Base-by-base conservation (phyloP, 2,888 invertebrate species). In the Chironomus tentans region DNA sequence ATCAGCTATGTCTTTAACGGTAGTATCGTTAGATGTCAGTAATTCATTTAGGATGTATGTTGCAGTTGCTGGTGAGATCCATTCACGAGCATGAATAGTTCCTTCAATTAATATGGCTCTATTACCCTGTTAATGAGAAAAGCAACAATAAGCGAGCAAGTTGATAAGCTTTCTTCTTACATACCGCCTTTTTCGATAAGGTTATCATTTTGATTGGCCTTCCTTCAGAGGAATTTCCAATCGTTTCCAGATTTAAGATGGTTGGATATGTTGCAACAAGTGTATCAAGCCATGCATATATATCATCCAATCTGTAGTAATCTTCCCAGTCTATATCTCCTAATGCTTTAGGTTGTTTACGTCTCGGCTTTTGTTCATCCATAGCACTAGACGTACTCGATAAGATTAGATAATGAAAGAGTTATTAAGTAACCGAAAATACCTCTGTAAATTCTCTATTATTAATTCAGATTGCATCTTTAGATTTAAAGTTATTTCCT, bases 21-120 rank as follows among this genome's bases (percentile, higher is more conserved):
- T 83, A 1, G 85, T 78, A 78, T 90, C 86, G 0, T 81, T 80
- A 61, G 89, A 90, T 0, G 87, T 89, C 15, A 92, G 81, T n/a
- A 93, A 82, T 81, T 91, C 86, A 78, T 92, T 89, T 24, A 93
- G 87, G 70, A 92, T 87, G 83, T 88, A 91, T 0, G 90, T 88
- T 0, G 88, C 88, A 0, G 89, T 88, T 0, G 91, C 90, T 0
- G 91, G 89, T 0, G 91, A 87, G 28, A 92, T 90, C 92, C 92
- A 92, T 83, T 92, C 92, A 65, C 91, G 85, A 0, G 89, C 84
- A 79, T 89, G 89, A 50, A 89, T 87, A 70, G 88, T 89, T 61
- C 87, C 87, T 84, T 91, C 91, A 13, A 90, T 85, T 82, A 90
- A 89, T 7, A 88, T 87, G 15, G 85, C 86, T 77, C 87, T 84